Percentiles rank a stretch among this genome's conserved stretches.
Conservation (phyloP, 2,888 invertebrate genomes). For the Aleiodes testaceus region DNA sequence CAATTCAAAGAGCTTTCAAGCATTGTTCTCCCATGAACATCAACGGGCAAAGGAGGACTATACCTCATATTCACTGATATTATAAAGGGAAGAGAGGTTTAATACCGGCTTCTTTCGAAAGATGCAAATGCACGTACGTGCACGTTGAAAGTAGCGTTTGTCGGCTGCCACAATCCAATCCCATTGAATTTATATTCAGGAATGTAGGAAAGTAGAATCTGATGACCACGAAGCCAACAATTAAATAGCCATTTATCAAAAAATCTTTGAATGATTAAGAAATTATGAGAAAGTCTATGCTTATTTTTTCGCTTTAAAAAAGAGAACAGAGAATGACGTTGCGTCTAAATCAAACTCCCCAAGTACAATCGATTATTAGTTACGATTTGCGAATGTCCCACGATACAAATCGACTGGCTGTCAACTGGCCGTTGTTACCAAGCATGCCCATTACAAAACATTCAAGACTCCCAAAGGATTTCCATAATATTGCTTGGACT, state of each 20-base stretch:
- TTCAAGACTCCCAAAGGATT: conserved; percentile 50
- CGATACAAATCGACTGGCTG: conserved; percentile 60
- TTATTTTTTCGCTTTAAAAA: too few species aligned
- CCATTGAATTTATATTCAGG: conserved; percentile 55
- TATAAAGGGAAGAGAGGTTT: conserved; percentile 44
- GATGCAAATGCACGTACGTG: conserved; percentile 54
- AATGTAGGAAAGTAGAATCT: conserved; percentile 50
- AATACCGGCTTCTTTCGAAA: conserved; percentile 31
- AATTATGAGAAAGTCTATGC: too few species aligned
- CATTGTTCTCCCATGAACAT: conserved; percentile 27
- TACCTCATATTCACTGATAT: conserved; percentile 45
- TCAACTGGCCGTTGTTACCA: conserved; percentile 52
- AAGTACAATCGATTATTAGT: conserved; percentile 56
- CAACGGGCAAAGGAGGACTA: conserved; percentile 31
- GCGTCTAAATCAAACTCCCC: conserved; percentile 52
- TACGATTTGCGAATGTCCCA: conserved; percentile 52
- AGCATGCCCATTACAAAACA: conserved; percentile 36
- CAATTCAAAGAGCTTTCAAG: neutral
- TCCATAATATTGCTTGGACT: conserved; percentile 59
- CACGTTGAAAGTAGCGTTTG: conserved; percentile 54
- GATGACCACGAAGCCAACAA: conserved; percentile 8
- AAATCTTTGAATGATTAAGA: too few species aligned
- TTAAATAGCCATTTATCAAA: conserved; percentile 23
- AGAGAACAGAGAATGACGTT: conserved; percentile 9
- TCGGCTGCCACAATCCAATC: conserved; percentile 51